Evolutionary conservation across 1,140 invertebrate species (phyloP), one percentile per base, ranked within the genome.

Genomic region (Bombus cullumanus): DNA sequence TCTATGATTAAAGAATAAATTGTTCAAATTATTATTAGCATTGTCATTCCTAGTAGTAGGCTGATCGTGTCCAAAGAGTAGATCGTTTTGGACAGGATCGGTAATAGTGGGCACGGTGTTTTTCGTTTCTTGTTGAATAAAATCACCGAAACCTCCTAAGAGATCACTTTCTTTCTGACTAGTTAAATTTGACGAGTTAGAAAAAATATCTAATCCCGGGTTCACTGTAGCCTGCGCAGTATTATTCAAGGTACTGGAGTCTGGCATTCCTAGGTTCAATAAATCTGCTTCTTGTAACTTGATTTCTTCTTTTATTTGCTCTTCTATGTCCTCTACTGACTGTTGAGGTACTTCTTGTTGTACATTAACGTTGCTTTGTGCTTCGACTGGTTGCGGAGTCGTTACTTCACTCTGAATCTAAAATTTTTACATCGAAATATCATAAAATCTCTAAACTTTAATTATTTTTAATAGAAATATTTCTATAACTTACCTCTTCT

Each of bases 61-160:
- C 43, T 90, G 81, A n/a, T 86, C 79, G 18, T 92, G 89, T 43
- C 87, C 90, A 39, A 94, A 94, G 22, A 94, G 77, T 57, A 94
- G 78, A 76, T 93, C 90, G 39, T 88, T 90, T 2, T 88, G 69
- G 13, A 66, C 66, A 43, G 91, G 64, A 78, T 94, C 88, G 43
- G 88, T 93, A 39, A 91, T 86, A n/a, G 79, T 89, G 6, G 85
- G 88, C 34, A 83, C 88, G 4, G 92, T 80, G n/a, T 83, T 91
- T 75, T 89, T 92, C 0, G 91, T 41, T 15, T 91, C 85, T 74
- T 83, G 86, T 74, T 90, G 92, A 77, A 89, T 85, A 82, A 94
- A 95, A 10, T 92, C 88, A 15, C 94, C 94, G 83, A 97, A 96
- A 41, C 95, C 96, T 59, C 96, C 96, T 34, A 97, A 94, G 73